These are phyloP conservation scores for Agelas oroides DNA, from an alignment of 37 sponge, comb jelly and placozoan genomes.

Conservation along the genomic window DNA sequence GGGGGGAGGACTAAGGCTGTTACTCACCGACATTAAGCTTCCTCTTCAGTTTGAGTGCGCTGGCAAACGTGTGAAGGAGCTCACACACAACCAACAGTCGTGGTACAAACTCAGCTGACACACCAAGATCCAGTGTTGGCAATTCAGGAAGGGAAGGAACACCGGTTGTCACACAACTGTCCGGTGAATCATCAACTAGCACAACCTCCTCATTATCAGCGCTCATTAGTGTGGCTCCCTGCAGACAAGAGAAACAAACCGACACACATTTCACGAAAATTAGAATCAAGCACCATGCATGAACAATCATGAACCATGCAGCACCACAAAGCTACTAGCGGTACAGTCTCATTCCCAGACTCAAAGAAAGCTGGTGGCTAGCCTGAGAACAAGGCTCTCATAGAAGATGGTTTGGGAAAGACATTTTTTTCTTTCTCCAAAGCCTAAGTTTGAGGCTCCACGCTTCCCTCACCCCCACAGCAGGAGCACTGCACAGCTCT, in stretches of 20 bases:
- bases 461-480: neutral
- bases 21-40: neutral
- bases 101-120: neutral
- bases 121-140: slow-evolving; percentile 5
- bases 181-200: slow-evolving; percentile 18
- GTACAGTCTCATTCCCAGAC: too few species aligned
- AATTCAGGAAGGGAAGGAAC: slow-evolving; percentile 34
- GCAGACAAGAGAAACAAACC: too few species aligned
- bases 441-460: neutral
- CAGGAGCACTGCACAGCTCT: neutral
- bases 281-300: too few species aligned
- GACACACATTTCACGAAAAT: too few species aligned
- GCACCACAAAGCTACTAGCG: too few species aligned
- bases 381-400: too few species aligned
- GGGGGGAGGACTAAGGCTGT: too few species aligned
- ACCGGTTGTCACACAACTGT: slow-evolving; percentile 10
- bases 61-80: slow-evolving; percentile 36
- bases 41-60: slow-evolving; percentile 13
- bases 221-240: too few species aligned
- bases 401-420: too few species aligned
- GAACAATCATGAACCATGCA: too few species aligned
- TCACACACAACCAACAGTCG: slow-evolving; percentile 30
- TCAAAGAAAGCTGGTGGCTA: too few species aligned
- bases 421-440: neutral
- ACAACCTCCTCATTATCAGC: too few species aligned